phyloP scores from a whole-genome alignment of 2,888 invertebrate species.

The Troides oblongomaculatus region DNA sequence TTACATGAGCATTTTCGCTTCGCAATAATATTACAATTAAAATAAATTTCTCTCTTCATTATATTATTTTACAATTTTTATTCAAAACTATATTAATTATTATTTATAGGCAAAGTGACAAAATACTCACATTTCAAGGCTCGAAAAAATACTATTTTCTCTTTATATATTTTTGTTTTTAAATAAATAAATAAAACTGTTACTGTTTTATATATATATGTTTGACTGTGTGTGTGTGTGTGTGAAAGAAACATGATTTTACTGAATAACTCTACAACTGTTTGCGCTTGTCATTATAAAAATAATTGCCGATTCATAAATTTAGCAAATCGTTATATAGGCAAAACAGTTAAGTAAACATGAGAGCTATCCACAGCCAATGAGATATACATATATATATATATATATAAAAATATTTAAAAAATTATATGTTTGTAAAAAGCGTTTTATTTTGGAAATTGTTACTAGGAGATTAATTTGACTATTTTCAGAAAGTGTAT shows the following conservation, averaged over 20 bases:
- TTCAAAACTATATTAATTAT: slow-evolving; percentile 55
- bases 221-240: not conserved
- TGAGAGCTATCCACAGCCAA: slow-evolving; percentile 31
- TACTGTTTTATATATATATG: not conserved
- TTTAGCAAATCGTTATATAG: slow-evolving; percentile 1
- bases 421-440: slow-evolving; percentile 11
- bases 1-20: slow-evolving; percentile 79
- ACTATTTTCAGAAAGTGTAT: slow-evolving; percentile 19
- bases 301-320: not conserved
- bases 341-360: slow-evolving; percentile 7
- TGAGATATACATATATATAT: slow-evolving; percentile 12
- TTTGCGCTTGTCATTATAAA: not conserved
- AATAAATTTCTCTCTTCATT: slow-evolving; percentile 75
- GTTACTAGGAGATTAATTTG: slow-evolving; percentile 28
- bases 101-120: slow-evolving; percentile 69
- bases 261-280: not conserved
- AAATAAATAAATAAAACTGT: slow-evolving; percentile 26
- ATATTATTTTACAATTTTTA: slow-evolving; percentile 69
- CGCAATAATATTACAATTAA: slow-evolving; percentile 75
- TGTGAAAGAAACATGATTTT: not conserved
- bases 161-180: slow-evolving; percentile 24
- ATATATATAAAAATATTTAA: slow-evolving; percentile 13
- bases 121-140: slow-evolving; percentile 52
- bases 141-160: slow-evolving; percentile 42
- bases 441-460: slow-evolving; percentile 16